Conservation (phyloP, 1,140 invertebrate species). For the Eupeodes corollae region DNA sequence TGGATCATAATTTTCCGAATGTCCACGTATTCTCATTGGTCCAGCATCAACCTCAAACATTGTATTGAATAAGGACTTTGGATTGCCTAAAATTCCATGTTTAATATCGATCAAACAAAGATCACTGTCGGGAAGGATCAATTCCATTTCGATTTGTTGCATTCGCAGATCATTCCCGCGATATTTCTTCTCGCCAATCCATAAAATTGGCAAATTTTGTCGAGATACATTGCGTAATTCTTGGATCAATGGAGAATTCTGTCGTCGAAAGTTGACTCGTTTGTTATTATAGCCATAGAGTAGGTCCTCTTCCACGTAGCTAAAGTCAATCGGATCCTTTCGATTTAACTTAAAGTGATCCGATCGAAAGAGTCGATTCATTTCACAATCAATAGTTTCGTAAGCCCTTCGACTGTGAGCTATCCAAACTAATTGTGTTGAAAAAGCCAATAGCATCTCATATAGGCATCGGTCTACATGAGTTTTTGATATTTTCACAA, state of each 20-base stretch:
- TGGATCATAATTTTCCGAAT: constrained; percentile 19
- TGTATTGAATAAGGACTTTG: constrained; percentile 24
- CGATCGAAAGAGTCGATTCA: constrained; percentile 28
- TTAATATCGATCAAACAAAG: constrained; percentile 24
- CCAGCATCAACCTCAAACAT: constrained; percentile 21
- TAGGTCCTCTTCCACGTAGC: constrained; percentile 15
- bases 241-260: constrained; percentile 24
- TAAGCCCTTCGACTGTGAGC: constrained; percentile 24
- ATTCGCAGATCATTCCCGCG: constrained; percentile 24
- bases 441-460: constrained; percentile 25
- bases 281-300: constrained; percentile 24
- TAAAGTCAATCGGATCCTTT: constrained; percentile 16
- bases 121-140: constrained; percentile 24
- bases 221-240: constrained; percentile 18
- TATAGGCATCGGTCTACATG: constrained; percentile 22
- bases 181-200: constrained; percentile 33
- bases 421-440: constrained; percentile 28
- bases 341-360: constrained; percentile 22
- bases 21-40: constrained; percentile 19
- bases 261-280: constrained; percentile 23
- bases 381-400: constrained; percentile 25
- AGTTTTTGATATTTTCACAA: constrained; percentile 21
- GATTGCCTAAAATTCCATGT: constrained; percentile 29
- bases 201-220: constrained; percentile 25
- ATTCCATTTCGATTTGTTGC: constrained; percentile 24